Base-by-base conservation (phyloP, 2,888 invertebrate species). In the Drosophila monieri region DNA sequence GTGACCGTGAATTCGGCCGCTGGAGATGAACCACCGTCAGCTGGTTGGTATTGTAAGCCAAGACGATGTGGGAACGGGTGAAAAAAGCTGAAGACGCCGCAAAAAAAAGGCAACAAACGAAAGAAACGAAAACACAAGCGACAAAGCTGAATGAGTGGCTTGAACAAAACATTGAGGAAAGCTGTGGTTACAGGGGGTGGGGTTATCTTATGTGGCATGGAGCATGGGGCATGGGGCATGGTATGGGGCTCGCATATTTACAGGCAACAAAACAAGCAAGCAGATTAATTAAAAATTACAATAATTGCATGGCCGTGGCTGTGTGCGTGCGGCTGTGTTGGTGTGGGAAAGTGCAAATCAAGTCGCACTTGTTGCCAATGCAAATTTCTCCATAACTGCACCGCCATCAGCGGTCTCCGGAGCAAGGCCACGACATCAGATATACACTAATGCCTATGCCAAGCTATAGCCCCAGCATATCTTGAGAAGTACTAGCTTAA, bases 1-100 rank as follows among this genome's bases (percentile, higher is more conserved):
- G 90, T 73, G 92, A 90, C 77, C 93, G 93, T 47, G 89, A 90
- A 84, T 93, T 93, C 61, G 94, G 92, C 81, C 93, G 93, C 35
- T 94, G 93, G 88, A 95, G 94, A 86, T 94, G 93, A 46, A 95
- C 93, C 76, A 95, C 91, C 47, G 95, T 95, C 74, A 95, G 93
- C 79, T 94, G 94, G 84, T 94, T 94, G 73, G 95, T 95, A 87
- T 94, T 94, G 89, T 95, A 95, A 27, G 94, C 93, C 84, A 95
- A 94, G 68, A 96, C 92, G 78, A 95, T 92, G 89, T 95, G 94
- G 75, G 94, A 93, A 87, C 94, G 93, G 76, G 94, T 94, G 76
- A 95, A 92, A 75, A 94, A 93, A 78, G 94, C 95, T 95, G 92
- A 53, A 93, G 48, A 39, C 32, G 18, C 14, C 52, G 61, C 52